These are phyloP conservation scores for Bubalus kerabau DNA, from an alignment of 2,113 vertebrate genomes.

Conservation along the genomic window DNA sequence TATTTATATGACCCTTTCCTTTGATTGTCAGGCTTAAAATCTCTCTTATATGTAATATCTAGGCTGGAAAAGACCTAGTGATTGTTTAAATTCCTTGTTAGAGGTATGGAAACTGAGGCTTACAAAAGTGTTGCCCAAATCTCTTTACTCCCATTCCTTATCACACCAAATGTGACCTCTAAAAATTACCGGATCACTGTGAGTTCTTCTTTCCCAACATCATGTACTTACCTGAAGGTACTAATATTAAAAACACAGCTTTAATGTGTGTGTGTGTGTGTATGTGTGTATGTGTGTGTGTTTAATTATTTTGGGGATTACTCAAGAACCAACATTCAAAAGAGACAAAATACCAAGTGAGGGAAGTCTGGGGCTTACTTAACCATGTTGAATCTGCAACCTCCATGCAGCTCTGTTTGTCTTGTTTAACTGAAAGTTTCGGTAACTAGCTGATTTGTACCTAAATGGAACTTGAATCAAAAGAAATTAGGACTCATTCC, in stretches of 20 bases:
- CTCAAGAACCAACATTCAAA: conserved; percentile 21
- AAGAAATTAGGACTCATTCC: conserved; percentile 58
- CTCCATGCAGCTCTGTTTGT: not conserved
- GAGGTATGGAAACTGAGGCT: not conserved
- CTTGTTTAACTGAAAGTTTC: conserved; percentile 63
- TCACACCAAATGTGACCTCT: not conserved
- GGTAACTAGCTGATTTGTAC: conserved; percentile 27
- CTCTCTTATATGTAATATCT: not conserved
- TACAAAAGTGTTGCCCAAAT: not conserved
- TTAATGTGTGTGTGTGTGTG: not conserved
- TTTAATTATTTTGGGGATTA: conserved; percentile 18
- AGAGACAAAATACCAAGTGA: conserved; percentile 15
- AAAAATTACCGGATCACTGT: not conserved
- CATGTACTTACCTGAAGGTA: not conserved
- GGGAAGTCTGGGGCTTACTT: not conserved
- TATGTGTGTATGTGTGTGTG: not conserved
- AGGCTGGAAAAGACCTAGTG: not conserved
- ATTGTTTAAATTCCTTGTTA: not conserved
- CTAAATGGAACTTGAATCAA: conserved; percentile 35
- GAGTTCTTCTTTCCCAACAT: not conserved
- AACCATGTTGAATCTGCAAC: not conserved
- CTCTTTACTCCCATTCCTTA: not conserved
- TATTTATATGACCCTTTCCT: not conserved
- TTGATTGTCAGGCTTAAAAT: not conserved
- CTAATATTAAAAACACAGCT: not conserved